These are phyloP conservation scores for Chaetorhynchus papuensis DNA, from an alignment of 2,113 vertebrate genomes.

Conservation along the genomic window DNA sequence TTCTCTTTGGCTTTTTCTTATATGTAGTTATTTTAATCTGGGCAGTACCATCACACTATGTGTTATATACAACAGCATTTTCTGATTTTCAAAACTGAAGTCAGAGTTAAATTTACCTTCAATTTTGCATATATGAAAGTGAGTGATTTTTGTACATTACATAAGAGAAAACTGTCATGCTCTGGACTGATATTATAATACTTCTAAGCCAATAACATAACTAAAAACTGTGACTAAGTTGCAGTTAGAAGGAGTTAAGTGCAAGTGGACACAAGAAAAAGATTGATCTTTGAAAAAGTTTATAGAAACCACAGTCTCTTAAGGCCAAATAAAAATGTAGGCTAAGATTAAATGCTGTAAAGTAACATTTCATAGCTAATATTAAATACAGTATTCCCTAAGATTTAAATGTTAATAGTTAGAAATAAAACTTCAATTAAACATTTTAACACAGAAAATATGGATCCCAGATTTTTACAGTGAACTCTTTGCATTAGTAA, in stretches of 20 bases:
- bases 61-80: background rate
- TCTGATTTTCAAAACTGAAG: background rate
- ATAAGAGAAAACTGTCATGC: background rate
- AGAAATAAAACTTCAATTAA: background rate
- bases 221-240: background rate
- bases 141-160: fast-evolving
- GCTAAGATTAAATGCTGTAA: background rate
- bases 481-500: background rate
- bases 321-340: background rate
- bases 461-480: background rate
- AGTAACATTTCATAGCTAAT: background rate
- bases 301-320: background rate
- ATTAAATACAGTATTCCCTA: background rate
- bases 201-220: background rate
- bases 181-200: background rate
- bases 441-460: background rate
- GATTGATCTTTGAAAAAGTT: background rate
- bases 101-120: background rate
- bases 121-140: background rate
- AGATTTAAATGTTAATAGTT: background rate
- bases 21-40: background rate
- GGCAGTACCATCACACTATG: background rate
- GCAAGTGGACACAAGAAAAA: background rate
- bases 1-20: background rate
- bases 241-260: background rate